These are phyloP conservation scores for Biston betularia DNA, from an alignment of 2,888 invertebrate genomes.

Conservation along the genomic window DNA sequence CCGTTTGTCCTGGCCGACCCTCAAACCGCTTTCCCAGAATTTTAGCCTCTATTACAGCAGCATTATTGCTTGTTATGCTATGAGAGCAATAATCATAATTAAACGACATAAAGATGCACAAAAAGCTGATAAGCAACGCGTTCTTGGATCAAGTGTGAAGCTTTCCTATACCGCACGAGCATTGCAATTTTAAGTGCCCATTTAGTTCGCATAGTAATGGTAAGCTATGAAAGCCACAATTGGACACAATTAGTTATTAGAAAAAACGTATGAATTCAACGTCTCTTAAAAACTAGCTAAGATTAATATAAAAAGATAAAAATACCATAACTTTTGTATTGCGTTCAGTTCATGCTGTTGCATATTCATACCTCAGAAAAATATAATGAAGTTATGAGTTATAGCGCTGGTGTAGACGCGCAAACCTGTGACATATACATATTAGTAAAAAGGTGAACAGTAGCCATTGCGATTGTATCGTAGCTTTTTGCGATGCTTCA, in stretches of 20 bases:
- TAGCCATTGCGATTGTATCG: neutral
- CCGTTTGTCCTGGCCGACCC: constrained; percentile 33
- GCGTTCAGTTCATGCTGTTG: constrained; percentile 11
- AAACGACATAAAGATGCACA: constrained; percentile 22
- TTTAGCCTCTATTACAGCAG: constrained; percentile 32
- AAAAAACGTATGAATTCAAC: constrained; percentile 20
- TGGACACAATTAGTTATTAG: constrained; percentile 16
- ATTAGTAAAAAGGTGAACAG: neutral
- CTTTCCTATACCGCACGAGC: constrained; percentile 31
- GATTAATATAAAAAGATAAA: constrained; percentile 9
- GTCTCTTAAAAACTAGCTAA: constrained; percentile 6
- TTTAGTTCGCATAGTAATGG: constrained; percentile 18
- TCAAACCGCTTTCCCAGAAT: constrained; percentile 15
- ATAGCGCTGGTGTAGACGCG: neutral
- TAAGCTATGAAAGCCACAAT: constrained; percentile 16
- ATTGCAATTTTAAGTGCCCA: constrained; percentile 33
- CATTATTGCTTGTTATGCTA: constrained; percentile 30
- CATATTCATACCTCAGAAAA: constrained; percentile 13
- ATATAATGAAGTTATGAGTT: constrained; percentile 3
- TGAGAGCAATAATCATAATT: constrained; percentile 28
- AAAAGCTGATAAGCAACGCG: constrained; percentile 21
- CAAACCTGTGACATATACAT: neutral
- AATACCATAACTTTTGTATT: constrained; percentile 7
- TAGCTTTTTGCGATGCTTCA: neutral
- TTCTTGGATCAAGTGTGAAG: constrained; percentile 37